Percentiles rank a stretch among this genome's conserved stretches.
Conservation (phyloP, 2,888 invertebrate genomes). For the Eurytoma adleriae region DNA sequence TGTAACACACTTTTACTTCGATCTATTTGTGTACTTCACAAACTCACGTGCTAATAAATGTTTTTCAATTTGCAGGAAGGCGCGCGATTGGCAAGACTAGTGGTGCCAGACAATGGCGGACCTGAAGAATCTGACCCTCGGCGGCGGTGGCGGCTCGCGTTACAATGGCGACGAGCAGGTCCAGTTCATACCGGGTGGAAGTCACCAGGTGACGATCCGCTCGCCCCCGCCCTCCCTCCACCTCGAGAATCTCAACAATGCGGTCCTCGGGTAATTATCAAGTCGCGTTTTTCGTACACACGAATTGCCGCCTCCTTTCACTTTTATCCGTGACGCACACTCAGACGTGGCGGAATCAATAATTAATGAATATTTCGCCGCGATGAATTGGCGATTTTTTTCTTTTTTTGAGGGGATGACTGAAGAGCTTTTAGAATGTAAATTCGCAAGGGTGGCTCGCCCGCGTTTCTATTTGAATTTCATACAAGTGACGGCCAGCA, state of each 20-base stretch:
- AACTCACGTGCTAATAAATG: neutral
- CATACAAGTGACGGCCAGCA: no score
- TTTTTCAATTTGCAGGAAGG: constrained; percentile 18
- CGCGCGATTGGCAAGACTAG: constrained; percentile 30
- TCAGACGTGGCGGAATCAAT: no score
- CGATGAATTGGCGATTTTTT: no score
- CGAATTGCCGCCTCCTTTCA: no score
- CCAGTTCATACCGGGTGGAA: constrained; percentile 71
- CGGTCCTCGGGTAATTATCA: constrained; percentile 79
- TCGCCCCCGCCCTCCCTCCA: constrained; percentile 75
- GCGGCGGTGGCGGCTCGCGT: constrained; percentile 65
- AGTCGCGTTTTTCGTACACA: neutral
- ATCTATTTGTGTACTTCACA: no score
- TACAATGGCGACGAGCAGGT: constrained; percentile 74
- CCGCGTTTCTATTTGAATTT: no score
- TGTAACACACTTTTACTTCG: no score
- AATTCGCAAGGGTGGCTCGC: no score
- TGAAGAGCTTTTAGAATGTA: no score
- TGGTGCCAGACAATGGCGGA: constrained; percentile 67
- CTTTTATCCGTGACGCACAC: no score
- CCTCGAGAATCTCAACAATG: constrained; percentile 83
- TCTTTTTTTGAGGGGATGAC: no score
- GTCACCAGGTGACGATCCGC: constrained; percentile 74
- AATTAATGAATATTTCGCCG: no score
- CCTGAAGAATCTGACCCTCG: constrained; percentile 70